These are phyloP conservation scores for Gopherus flavomarginatus DNA, from an alignment of 2,113 vertebrate genomes.

Conservation along the genomic window DNA sequence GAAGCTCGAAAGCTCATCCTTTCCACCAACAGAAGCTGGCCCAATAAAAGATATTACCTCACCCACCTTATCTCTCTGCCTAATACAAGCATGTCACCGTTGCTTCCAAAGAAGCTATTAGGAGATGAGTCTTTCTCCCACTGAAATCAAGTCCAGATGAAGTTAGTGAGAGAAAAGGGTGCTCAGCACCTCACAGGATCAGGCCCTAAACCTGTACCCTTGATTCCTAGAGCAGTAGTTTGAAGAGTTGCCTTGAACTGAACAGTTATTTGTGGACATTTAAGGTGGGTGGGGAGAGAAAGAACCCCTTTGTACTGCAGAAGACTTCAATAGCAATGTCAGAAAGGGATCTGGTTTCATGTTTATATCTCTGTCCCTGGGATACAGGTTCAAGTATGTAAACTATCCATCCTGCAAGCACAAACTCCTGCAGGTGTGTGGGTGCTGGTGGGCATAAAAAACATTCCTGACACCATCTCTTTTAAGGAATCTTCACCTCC, in stretches of 20 bases:
- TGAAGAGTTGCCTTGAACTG: accelerated
- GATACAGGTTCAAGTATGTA: constrained; percentile 84
- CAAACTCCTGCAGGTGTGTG: constrained; percentile 81
- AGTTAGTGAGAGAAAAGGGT: accelerated
- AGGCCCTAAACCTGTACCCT: accelerated
- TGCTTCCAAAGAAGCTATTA: background rate
- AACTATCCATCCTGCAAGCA: constrained; percentile 72
- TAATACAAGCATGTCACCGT: background rate
- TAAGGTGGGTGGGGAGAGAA: constrained; percentile 4
- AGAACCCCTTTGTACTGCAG: constrained; percentile 63
- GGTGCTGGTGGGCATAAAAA: constrained; percentile 72
- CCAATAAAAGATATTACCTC: background rate
- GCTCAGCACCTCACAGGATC: background rate
- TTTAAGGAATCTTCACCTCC: constrained; percentile 69
- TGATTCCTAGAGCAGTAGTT: background rate
- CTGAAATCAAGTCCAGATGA: background rate
- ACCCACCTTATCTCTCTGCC: background rate
- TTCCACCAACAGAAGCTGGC: background rate
- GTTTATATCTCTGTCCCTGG: constrained; percentile 77
- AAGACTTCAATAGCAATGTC: constrained; percentile 43
- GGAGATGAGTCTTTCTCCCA: background rate
- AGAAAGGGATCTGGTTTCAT: constrained; percentile 80
- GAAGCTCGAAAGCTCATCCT: background rate
- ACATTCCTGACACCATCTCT: constrained; percentile 80
- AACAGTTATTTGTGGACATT: constrained; percentile 13